Percentiles rank a stretch among this genome's conserved stretches.
Conservation (phyloP, 2,113 vertebrate species). For the Poeciliopsis retropinna region DNA sequence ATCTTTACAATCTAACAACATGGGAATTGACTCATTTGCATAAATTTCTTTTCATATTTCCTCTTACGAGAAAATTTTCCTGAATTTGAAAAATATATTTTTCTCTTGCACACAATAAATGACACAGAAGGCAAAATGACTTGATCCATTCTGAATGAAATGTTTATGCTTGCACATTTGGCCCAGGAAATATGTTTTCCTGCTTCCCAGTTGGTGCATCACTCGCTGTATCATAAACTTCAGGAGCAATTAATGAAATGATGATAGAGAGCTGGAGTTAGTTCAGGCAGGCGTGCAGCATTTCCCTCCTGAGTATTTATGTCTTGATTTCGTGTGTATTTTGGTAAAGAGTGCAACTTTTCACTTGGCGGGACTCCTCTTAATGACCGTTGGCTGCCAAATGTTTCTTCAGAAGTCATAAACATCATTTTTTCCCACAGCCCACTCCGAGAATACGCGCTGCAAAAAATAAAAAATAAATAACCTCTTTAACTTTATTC, state of each 20-base stretch:
- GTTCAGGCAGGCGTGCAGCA: constrained; percentile 68
- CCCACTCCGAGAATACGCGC: constrained; percentile 72
- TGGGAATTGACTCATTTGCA: neutral
- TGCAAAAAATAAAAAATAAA: constrained; percentile 68
- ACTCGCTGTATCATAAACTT: constrained; percentile 69
- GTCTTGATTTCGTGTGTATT: constrained; percentile 72
- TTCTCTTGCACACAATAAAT: constrained; percentile 12
- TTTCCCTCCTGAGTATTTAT: constrained; percentile 71
- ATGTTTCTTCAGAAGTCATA: constrained; percentile 73
- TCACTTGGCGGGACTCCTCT: constrained; percentile 75
- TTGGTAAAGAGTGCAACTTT: constrained; percentile 76
- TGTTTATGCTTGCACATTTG: constrained; percentile 57
- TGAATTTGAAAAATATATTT: constrained; percentile 29
- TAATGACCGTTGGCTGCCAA: constrained; percentile 77
- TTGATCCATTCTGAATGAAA: constrained; percentile 39
- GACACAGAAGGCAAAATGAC: constrained; percentile 35
- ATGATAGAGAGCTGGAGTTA: constrained; percentile 72
- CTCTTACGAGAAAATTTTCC: constrained; percentile 4
- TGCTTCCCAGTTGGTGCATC: constrained; percentile 60
- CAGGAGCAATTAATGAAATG: constrained; percentile 76
- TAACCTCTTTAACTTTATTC: constrained; percentile 73
- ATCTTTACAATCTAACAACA: neutral
- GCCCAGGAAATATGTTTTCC: constrained; percentile 52
- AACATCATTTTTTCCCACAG: constrained; percentile 70
- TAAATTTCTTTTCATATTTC: neutral